Evolutionary conservation across 1,140 invertebrate species (phyloP).

Genomic region (Camponotus vicinus): DNA sequence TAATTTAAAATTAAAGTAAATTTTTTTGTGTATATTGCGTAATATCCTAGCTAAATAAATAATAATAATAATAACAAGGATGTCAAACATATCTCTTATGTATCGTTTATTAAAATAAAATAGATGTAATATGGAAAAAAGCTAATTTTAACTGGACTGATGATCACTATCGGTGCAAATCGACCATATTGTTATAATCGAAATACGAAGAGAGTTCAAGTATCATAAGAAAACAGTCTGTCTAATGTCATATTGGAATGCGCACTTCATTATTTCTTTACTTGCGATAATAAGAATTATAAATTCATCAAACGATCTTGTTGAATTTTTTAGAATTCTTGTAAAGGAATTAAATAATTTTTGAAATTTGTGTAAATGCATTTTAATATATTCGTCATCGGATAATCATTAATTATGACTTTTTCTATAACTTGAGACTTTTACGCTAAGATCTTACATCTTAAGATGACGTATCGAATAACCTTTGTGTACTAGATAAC

Average conservation of each 20-base stretch:
- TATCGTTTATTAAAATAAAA: background rate
- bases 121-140: background rate
- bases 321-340: background rate
- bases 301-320: background rate
- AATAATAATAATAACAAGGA: too few species aligned
- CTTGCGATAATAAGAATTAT: background rate
- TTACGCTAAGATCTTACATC: too few species aligned
- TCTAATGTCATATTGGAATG: conserved; percentile 28
- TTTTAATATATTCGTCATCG: background rate
- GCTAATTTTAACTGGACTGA: background rate
- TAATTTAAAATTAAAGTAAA: too few species aligned
- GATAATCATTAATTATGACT: background rate
- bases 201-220: conserved; percentile 15
- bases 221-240: background rate
- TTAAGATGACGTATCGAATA: background rate
- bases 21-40: too few species aligned
- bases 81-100: background rate
- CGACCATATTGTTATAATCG: background rate
- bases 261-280: background rate
- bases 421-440: background rate
- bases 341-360: background rate
- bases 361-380: background rate
- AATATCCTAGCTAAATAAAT: too few species aligned
- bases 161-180: background rate
- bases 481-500: conserved; percentile 20